Conservation (phyloP, 2,113 vertebrate species). For the Tragelaphus strepsiceros region DNA sequence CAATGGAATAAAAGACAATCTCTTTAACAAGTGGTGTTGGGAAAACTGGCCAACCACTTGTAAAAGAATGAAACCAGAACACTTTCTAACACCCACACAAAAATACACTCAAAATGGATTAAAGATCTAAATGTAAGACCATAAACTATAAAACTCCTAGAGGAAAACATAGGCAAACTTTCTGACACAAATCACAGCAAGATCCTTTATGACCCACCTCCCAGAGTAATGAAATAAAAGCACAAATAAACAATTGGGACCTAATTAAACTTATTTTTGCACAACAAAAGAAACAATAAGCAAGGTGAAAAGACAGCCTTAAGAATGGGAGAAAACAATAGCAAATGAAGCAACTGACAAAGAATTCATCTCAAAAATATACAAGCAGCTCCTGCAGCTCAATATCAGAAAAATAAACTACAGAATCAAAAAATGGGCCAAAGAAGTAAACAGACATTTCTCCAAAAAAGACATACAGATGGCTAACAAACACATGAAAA, state of each 20-base stretch:
- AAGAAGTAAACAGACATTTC: background rate
- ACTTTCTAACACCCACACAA: background rate
- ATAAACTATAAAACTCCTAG: background rate
- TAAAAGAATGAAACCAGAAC: background rate
- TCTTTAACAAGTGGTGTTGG: background rate
- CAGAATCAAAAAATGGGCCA: background rate
- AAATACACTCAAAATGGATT: background rate
- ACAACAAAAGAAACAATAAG: background rate
- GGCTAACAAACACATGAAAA: background rate
- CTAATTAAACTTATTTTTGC: background rate
- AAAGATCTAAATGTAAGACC: background rate
- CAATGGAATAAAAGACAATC: background rate
- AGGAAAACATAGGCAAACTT: background rate
- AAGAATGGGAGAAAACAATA: background rate
- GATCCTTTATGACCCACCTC: background rate
- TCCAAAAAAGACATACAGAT: background rate
- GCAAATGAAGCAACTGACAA: background rate
- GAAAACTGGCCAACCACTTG: background rate
- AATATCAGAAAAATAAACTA: background rate
- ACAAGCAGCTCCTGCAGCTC: background rate
- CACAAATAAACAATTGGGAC: background rate
- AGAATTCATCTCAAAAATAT: background rate
- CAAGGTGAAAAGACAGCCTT: background rate
- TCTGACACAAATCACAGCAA: background rate
- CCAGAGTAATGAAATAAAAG: background rate